Percentiles rank a stretch among this genome's conserved stretches.
phyloP scores from a whole-genome alignment of 2,888 invertebrate species.

The Agrenia bidenticulata region DNA sequence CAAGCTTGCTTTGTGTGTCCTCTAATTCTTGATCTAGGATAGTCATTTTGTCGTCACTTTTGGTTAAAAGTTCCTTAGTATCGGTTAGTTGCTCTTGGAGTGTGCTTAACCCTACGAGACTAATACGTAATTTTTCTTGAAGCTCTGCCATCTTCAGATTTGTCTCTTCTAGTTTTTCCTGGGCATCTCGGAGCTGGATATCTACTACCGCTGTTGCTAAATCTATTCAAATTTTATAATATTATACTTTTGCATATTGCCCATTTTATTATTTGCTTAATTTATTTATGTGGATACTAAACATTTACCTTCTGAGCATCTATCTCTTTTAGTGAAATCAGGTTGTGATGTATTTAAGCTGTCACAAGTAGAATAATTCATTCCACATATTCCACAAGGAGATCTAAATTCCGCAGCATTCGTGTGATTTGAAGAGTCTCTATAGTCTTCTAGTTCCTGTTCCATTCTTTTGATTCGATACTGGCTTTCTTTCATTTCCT shows the following conservation, averaged over 20 bases:
- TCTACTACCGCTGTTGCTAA: slow-evolving; percentile 13
- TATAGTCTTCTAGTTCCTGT: slow-evolving; percentile 57
- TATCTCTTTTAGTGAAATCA: neutral
- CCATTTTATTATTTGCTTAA: too few relatives aligned
- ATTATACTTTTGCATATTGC: too few relatives aligned
- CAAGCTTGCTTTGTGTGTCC: too few relatives aligned
- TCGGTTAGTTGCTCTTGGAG: slow-evolving; percentile 21
- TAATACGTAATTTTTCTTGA: neutral
- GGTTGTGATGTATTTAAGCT: neutral
- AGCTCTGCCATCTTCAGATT: too few relatives aligned
- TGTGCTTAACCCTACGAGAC: neutral
- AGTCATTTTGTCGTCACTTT: too few relatives aligned
- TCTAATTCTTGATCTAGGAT: neutral
- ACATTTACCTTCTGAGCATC: neutral
- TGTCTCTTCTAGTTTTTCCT: neutral
- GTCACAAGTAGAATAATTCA: slow-evolving; percentile 9
- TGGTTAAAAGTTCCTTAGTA: too few relatives aligned
- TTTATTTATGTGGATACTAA: too few relatives aligned
- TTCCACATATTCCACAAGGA: too few relatives aligned
- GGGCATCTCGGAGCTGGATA: slow-evolving; percentile 10
- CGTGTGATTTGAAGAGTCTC: neutral
- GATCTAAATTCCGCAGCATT: neutral
- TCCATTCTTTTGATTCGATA: slow-evolving; percentile 63
- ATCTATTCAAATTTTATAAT: neutral
- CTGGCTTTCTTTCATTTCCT: slow-evolving; percentile 62